These are phyloP conservation scores for Upupa epops DNA, from an alignment of 2,113 vertebrate genomes.

Conservation along the genomic window DNA sequence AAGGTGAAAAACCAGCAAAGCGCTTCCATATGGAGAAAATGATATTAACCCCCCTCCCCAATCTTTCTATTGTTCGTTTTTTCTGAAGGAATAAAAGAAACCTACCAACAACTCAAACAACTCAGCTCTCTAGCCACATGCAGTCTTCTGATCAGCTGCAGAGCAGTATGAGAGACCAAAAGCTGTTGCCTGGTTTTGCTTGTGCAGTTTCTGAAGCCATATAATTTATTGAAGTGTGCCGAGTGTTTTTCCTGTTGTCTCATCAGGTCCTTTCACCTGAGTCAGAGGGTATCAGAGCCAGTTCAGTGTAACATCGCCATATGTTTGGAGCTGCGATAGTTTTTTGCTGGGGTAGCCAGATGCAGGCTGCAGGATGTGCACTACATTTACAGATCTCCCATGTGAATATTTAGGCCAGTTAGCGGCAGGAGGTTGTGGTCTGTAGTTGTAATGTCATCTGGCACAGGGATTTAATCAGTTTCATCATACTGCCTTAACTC, in stretches of 20 bases:
- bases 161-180: neutral
- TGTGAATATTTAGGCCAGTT: constrained; percentile 70
- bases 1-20: neutral
- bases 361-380: constrained; percentile 62
- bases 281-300: constrained; percentile 18
- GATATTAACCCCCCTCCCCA: neutral
- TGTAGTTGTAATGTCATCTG: constrained; percentile 71
- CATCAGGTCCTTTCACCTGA: constrained; percentile 17
- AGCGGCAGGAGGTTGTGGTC: constrained; percentile 61
- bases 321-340: constrained; percentile 60
- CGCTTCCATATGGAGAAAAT: neutral
- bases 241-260: neutral
- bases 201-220: neutral
- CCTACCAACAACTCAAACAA: neutral
- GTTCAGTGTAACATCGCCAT: constrained; percentile 57
- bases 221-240: neutral
- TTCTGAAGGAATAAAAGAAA: neutral
- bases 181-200: neutral
- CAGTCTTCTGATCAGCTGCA: neutral
- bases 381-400: constrained; percentile 66
- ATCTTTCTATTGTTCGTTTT: neutral
- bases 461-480: constrained; percentile 72
- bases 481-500: constrained; percentile 59
- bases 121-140: neutral
- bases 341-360: constrained; percentile 70